phyloP scores from a whole-genome alignment of 2,113 vertebrate genomes.

The Urocynchramus pylzowi region DNA sequence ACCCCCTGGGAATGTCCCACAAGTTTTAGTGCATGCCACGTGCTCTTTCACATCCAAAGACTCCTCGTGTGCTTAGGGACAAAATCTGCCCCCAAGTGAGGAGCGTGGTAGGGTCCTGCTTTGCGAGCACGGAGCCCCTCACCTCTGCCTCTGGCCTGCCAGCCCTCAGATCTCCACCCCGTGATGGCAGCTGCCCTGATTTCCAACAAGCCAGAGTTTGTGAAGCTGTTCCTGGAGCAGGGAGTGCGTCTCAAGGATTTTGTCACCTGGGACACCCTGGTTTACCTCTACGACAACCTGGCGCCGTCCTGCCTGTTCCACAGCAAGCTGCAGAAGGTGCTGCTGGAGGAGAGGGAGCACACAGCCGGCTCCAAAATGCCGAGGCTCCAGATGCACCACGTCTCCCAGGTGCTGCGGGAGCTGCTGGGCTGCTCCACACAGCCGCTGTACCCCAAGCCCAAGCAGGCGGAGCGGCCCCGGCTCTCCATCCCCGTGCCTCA shows the following conservation, averaged over 20 bases:
- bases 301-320: constrained; percentile 81
- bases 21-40: background rate
- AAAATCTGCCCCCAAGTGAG: background rate
- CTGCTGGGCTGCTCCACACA: constrained; percentile 86
- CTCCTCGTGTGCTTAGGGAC: background rate
- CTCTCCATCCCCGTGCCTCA: constrained; percentile 54
- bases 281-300: constrained; percentile 82
- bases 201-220: constrained; percentile 88
- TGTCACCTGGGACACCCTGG: constrained; percentile 77
- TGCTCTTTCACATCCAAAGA: background rate
- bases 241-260: constrained; percentile 85
- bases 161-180: constrained; percentile 88
- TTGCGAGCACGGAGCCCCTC: background rate
- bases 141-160: background rate
- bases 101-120: background rate
- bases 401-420: constrained; percentile 83
- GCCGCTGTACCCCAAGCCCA: constrained; percentile 76
- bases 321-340: constrained; percentile 79
- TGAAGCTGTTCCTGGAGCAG: constrained; percentile 89
- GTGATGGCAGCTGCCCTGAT: constrained; percentile 88
- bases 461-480: constrained; percentile 16
- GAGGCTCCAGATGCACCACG: constrained; percentile 73
- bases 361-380: background rate
- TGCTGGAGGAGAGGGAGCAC: constrained; percentile 59
- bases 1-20: background rate